Percentiles rank a stretch among this genome's conserved stretches.
These are phyloP conservation scores for Lottia gigantea DNA, from an alignment of 2,888 invertebrate species.

Conservation along the genomic window DNA sequence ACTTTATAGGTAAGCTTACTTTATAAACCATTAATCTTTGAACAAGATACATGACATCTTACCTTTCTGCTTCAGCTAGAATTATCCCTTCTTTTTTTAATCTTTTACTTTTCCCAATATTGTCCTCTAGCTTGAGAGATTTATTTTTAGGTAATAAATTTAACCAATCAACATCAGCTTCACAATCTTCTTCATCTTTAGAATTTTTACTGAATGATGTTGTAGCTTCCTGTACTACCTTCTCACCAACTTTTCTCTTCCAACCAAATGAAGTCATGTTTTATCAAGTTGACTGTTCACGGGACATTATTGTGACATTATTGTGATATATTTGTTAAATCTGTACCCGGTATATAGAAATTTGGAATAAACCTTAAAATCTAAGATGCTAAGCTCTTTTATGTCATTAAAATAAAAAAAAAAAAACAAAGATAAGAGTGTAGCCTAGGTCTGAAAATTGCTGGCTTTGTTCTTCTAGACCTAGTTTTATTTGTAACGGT, in stretches of 20 bases:
- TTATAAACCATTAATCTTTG: too few relatives aligned
- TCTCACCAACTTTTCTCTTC: slow-evolving; percentile 62
- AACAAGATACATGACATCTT: too few relatives aligned
- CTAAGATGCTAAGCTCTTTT: too few relatives aligned
- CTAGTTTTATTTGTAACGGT: too few relatives aligned
- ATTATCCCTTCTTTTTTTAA: slow-evolving; percentile 60
- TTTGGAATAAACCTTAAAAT: too few relatives aligned
- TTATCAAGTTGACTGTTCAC: background rate
- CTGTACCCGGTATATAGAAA: too few relatives aligned
- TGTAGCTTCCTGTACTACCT: slow-evolving; percentile 45
- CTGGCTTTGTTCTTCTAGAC: too few relatives aligned
- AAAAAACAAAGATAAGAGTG: too few relatives aligned
- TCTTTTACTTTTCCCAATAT: slow-evolving; percentile 53
- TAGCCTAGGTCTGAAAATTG: too few relatives aligned
- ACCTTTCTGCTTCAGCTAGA: slow-evolving; percentile 66
- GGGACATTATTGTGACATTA: background rate
- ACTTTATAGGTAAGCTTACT: too few relatives aligned
- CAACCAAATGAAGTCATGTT: slow-evolving; percentile 60
- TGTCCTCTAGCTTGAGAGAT: slow-evolving; percentile 60
- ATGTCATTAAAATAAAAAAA: too few relatives aligned
- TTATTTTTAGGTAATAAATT: slow-evolving; percentile 45
- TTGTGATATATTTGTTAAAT: slow-evolving; percentile 7
- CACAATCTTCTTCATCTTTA: slow-evolving; percentile 46
- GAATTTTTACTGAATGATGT: slow-evolving; percentile 53
- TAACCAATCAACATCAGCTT: slow-evolving; percentile 59